Base-by-base conservation (phyloP, 1,140 invertebrate genomes). In the Medauroidea extradentata region DNA sequence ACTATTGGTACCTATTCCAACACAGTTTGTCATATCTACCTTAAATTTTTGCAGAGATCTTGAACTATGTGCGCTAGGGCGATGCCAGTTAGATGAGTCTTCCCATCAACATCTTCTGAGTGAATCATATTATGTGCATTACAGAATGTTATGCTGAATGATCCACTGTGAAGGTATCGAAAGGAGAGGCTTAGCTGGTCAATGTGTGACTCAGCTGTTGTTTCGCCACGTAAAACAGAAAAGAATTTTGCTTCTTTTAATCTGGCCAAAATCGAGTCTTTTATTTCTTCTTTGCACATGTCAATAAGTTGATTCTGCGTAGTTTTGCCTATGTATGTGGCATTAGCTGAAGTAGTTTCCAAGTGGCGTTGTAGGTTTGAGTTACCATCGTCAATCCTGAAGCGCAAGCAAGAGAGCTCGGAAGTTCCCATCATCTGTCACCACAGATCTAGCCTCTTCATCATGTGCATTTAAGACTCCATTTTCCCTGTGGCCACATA, bases 291-390 rank as follows among this genome's bases (percentile, higher is more conserved):
- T 23, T 57, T 63, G 52, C 64, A 71, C 7, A 19, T 38, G 4
- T 65, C 53, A 41, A 71, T 72, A 2, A 73, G 18, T 43, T 69
- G 52, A 57, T 72, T 71, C 57, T 73, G 70, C 0, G 53, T 65
- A 9, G 61, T 66, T 59, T 66, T 67, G 52, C 68, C 70, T 11
- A 65, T 67, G 50, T 70, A 71, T 5, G 59, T 66, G 14, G 66
- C 64, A 50, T 66, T 66, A 2, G 50, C 41, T 19, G 43, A 18
- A 9, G 63, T 29, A 18, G 42, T 64, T 64, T 69, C 53, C 21
- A 73, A 56, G 59, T 72, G 69, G 3, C 62, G 9, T 51, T 57
- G 27, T 29, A 69, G 53, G 50, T n/a, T 54, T 38, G 23, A 9
- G 53, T 72, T 66, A 9, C 65, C 71, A 50, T 54, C 29, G 9